Conservation (phyloP, 2,888 invertebrate genomes). For the Morpho achilles region DNA sequence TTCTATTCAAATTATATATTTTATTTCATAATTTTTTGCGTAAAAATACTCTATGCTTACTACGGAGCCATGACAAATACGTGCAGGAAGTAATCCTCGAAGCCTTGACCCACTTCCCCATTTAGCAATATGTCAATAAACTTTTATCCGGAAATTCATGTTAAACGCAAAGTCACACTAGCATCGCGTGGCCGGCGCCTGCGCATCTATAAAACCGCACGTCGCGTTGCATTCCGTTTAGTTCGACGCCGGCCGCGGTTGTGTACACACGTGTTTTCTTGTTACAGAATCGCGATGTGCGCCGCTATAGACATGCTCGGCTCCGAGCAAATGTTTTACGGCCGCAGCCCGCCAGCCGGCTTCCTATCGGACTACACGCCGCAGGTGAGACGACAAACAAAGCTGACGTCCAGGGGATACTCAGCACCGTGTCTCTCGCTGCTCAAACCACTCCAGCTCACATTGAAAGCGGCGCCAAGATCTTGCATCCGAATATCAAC, state of each 20-base stretch:
- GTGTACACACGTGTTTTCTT: slow-evolving; percentile 31
- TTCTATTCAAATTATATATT: no score
- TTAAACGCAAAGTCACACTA: slow-evolving; percentile 45
- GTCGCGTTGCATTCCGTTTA: slow-evolving; percentile 54
- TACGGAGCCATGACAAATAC: background rate
- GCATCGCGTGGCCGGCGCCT: slow-evolving; percentile 52
- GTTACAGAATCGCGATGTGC: slow-evolving; percentile 51
- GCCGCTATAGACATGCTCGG: slow-evolving; percentile 79
- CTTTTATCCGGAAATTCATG: slow-evolving; percentile 31
- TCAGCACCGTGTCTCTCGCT: slow-evolving; percentile 58
- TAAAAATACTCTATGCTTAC: no score
- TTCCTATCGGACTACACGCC: slow-evolving; percentile 80
- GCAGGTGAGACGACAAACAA: slow-evolving; percentile 54
- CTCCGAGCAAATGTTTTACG: slow-evolving; percentile 85
- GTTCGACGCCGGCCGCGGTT: slow-evolving; percentile 41
- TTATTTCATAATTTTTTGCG: no score
- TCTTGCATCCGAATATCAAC: slow-evolving; percentile 61
- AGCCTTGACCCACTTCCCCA: slow-evolving; percentile 41
- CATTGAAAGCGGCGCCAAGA: slow-evolving; percentile 55
- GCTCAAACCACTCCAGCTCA: slow-evolving; percentile 59
- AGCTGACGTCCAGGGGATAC: slow-evolving; percentile 53
- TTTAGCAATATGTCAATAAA: slow-evolving; percentile 35
- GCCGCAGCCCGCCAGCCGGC: slow-evolving; percentile 83
- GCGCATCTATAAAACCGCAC: slow-evolving; percentile 47
- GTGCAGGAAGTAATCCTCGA: slow-evolving; percentile 8